phyloP scores from a whole-genome alignment of 2,888 invertebrate genomes.

The Agonopterix subpropinquella region DNA sequence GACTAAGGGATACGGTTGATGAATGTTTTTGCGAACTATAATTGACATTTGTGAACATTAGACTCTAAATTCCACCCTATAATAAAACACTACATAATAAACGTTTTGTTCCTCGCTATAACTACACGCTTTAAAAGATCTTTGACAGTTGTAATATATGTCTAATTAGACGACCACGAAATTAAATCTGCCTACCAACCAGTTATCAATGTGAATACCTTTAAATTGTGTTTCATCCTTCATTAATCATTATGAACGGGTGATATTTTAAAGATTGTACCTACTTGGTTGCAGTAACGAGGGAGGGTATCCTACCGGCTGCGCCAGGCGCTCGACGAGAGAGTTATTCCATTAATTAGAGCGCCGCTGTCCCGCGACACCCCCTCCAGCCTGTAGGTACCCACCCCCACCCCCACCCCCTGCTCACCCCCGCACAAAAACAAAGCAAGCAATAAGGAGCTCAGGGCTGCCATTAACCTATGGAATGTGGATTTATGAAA shows the following conservation, averaged over 20 bases:
- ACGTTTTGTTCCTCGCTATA: too few species aligned
- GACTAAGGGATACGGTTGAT: too few species aligned
- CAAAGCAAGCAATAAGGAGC: slow-evolving; percentile 55
- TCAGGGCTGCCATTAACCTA: slow-evolving; percentile 35
- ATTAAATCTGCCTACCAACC: too few species aligned
- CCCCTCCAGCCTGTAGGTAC: slow-evolving; percentile 19
- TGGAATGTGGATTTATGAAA: slow-evolving; percentile 10
- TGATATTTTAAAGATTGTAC: slow-evolving; percentile 43
- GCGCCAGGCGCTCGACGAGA: slow-evolving; percentile 15
- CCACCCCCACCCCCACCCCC: slow-evolving; percentile 15
- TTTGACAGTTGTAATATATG: too few species aligned
- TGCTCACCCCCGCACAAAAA: slow-evolving; percentile 34
- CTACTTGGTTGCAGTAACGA: background rate
- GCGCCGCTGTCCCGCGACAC: slow-evolving; percentile 25
- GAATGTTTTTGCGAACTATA: too few species aligned
- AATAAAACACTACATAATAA: too few species aligned
- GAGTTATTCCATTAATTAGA: slow-evolving; percentile 73
- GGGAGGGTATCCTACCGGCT: slow-evolving; percentile 22
- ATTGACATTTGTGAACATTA: too few species aligned
- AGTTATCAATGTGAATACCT: too few species aligned
- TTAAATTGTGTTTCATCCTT: too few species aligned
- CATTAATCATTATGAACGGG: slow-evolving; percentile 3
- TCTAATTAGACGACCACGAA: too few species aligned
- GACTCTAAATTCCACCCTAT: too few species aligned
- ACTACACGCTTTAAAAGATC: too few species aligned